Evolutionary conservation across 2,113 vertebrate species (phyloP).

Genomic region (Shinisaurus crocodilurus): DNA sequence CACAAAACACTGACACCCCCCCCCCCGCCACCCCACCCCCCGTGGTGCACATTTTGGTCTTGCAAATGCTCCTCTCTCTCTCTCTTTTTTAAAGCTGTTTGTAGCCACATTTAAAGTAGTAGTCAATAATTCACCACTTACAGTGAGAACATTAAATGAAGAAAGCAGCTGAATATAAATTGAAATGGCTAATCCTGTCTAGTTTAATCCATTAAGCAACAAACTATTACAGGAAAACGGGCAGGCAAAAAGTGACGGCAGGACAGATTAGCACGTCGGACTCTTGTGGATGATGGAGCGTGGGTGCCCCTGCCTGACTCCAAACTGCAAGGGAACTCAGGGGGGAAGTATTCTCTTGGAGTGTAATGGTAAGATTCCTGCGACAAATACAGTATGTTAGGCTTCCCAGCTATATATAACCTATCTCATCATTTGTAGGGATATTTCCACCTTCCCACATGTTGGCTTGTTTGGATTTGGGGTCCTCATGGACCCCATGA

Average conservation of each 20-base stretch:
- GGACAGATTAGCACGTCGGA: slow-evolving; percentile 28
- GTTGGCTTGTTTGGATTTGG: background rate
- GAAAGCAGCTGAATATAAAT: slow-evolving; percentile 67
- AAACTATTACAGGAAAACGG: slow-evolving; percentile 65
- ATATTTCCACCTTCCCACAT: background rate
- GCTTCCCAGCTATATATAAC: background rate
- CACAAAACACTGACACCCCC: too few species aligned
- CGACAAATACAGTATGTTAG: background rate
- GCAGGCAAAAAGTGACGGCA: slow-evolving; percentile 40
- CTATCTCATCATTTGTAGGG: background rate
- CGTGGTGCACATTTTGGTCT: background rate
- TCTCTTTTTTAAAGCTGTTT: slow-evolving; percentile 47
- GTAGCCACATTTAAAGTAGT: slow-evolving; percentile 62
- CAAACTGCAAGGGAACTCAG: background rate
- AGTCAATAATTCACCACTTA: slow-evolving; percentile 70
- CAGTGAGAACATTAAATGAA: slow-evolving; percentile 57
- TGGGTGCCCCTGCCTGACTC: too few species aligned
- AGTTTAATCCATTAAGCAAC: slow-evolving; percentile 68
- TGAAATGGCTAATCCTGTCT: slow-evolving; percentile 71
- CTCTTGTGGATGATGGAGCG: slow-evolving; percentile 47
- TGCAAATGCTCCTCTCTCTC: background rate
- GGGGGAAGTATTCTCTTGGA: background rate
- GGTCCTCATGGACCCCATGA: too few species aligned
- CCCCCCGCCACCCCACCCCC: background rate
- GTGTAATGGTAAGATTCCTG: background rate